Base-by-base conservation (phyloP, 2,888 invertebrate species). In the Pyralis farinalis region DNA sequence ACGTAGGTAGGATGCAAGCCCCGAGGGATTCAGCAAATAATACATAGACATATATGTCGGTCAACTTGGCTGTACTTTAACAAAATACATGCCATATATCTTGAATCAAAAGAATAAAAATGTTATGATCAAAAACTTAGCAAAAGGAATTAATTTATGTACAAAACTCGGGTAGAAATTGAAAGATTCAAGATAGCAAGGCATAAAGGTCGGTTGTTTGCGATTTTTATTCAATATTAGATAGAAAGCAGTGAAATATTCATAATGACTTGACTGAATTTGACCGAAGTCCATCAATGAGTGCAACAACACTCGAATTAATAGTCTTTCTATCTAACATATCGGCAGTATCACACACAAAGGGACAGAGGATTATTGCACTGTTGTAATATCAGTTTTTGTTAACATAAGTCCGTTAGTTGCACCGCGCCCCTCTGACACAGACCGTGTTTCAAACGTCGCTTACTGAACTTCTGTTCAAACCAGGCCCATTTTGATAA, bases 61-160 rank as follows among this genome's bases (percentile, higher is more conserved):
- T 75, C 81, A 82, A 86, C 71, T 81, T 85, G 86, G 84, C 80
- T 85, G 85, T 86, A 86, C 84, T 86, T 81, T 65, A 12, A 16
- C 46, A 35, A 44, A 35, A 12, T 37, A 57, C 44, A 51, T 40
- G 49, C 22, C 51, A 55, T 50, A 42, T 47, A 58, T 50, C 60
- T 63, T 58, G 63, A 56, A 58, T 45, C 30, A 10, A 7, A 12
- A 20, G 12, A 10, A 11, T 16, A 12, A 9, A 12, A 12, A 30
- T 30, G 5, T 30, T 10, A 21, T 30, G 10, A 10, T 30, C 3
- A 30, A 4, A n/a, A 22, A 39, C 40, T 8, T 34, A 16, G 11
- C 16, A 35, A 37, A 32, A 0, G 36, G 27, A 12, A 34, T 16
- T 10, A 36, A 37, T 16, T 16, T 16, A 43, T 28, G 32, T 35